phyloP scores from a whole-genome alignment of 2,797 vertebrate species.

The Lerista edwardsae region DNA sequence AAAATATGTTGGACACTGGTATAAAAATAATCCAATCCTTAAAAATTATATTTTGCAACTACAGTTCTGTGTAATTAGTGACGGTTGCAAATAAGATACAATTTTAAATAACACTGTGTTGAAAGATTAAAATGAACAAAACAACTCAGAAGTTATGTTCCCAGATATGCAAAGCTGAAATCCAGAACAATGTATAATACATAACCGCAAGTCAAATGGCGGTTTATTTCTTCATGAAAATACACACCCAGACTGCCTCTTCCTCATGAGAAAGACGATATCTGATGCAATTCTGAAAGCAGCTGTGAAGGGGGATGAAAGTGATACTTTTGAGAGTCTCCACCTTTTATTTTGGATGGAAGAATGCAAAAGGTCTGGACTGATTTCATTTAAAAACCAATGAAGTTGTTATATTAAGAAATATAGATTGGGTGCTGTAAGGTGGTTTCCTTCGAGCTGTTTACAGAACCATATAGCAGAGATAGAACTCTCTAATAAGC shows the following conservation, averaged over 20 bases:
- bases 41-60: conserved; percentile 78
- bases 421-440: not conserved
- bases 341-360: conserved; percentile 35
- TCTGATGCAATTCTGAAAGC: conserved; percentile 22
- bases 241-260: conserved; percentile 52
- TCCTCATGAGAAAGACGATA: conserved; percentile 40
- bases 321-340: too few species aligned
- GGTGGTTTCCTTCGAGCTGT: not conserved
- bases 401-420: not conserved
- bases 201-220: conserved; percentile 46
- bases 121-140: conserved; percentile 64
- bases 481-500: conserved; percentile 20
- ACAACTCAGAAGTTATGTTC: conserved; percentile 59
- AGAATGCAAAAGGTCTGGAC: conserved; percentile 26
- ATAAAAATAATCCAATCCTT: conserved; percentile 83
- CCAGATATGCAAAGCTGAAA: conserved; percentile 60
- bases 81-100: conserved; percentile 76
- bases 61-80: conserved; percentile 80
- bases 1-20: conserved; percentile 72
- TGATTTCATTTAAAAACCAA: conserved; percentile 29
- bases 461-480: conserved; percentile 5
- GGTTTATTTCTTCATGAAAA: conserved; percentile 51
- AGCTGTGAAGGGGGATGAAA: conserved; percentile 43
- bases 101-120: conserved; percentile 81
- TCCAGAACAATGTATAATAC: conserved; percentile 52